Evolutionary conservation across 2,797 vertebrate genomes (phyloP).

Genomic region (Mormyrops attenuatus): DNA sequence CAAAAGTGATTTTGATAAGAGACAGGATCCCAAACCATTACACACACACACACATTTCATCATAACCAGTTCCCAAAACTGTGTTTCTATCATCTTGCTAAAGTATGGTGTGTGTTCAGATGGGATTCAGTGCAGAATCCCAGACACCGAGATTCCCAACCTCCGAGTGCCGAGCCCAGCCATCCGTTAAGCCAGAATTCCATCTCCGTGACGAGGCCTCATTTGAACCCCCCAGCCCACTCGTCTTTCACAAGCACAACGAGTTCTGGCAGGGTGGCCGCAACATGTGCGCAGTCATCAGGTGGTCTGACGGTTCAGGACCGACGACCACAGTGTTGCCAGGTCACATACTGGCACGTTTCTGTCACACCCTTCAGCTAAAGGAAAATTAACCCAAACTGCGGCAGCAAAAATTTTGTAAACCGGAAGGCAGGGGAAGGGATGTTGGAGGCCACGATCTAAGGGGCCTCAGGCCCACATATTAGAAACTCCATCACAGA

Average conservation of each 20-base stretch:
- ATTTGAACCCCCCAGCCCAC: background rate
- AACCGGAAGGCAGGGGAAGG: background rate
- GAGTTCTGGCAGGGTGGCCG: background rate
- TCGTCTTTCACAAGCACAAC: conserved; percentile 5
- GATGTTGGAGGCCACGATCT: background rate
- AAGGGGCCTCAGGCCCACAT: background rate
- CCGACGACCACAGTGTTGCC: background rate
- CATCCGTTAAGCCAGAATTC: background rate
- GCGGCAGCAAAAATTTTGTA: background rate
- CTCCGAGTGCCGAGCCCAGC: background rate
- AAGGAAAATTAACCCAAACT: background rate
- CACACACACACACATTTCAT: background rate
- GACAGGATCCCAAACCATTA: background rate
- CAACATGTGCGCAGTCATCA: background rate
- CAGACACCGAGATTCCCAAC: background rate
- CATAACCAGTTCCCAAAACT: background rate
- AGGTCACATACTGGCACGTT: background rate
- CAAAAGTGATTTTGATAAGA: background rate
- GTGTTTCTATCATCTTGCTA: background rate
- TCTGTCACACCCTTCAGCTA: background rate
- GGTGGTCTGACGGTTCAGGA: background rate
- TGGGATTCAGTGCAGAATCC: background rate
- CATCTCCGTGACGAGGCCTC: background rate
- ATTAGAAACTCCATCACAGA: background rate
- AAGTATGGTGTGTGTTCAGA: background rate